phyloP scores from a whole-genome alignment of 2,797 vertebrate species.

The Chaunax sp. region DNA sequence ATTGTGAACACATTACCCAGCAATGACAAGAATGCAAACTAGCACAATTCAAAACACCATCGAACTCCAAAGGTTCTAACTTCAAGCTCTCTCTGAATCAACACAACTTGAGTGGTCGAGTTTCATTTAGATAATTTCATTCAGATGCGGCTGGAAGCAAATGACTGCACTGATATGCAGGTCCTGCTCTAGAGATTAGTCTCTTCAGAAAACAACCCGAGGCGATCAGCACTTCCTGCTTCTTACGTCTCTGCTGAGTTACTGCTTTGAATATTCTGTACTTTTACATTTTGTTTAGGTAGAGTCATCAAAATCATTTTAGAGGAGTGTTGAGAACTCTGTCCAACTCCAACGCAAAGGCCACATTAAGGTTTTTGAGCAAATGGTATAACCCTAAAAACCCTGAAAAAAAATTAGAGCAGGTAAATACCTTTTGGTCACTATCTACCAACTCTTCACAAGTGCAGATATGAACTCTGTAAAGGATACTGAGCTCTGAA shows the following conservation, averaged over 20 bases:
- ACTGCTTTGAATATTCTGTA: slow-evolving; percentile 10
- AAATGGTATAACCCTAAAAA: neutral
- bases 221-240: slow-evolving; percentile 18
- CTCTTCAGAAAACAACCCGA: slow-evolving; percentile 31
- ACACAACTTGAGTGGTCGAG: neutral
- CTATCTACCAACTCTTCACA: neutral
- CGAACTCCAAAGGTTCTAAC: neutral
- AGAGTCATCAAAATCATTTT: neutral
- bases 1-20: neutral
- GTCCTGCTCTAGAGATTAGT: slow-evolving; percentile 5
- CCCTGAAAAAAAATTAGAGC: neutral
- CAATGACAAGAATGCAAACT: neutral
- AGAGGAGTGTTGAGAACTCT: no score
- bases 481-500: slow-evolving; percentile 91
- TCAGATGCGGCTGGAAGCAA: slow-evolving; percentile 6
- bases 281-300: slow-evolving; percentile 25
- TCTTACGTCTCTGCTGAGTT: slow-evolving; percentile 3
- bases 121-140: slow-evolving; percentile 36
- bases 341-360: neutral
- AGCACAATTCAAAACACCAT: neutral
- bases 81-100: slow-evolving; percentile 13
- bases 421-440: neutral
- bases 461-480: neutral
- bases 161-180: slow-evolving; percentile 15
- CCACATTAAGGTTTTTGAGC: neutral